phyloP scores from a whole-genome alignment of 2,797 vertebrate species.

The Propithecus perrieri region DNA sequence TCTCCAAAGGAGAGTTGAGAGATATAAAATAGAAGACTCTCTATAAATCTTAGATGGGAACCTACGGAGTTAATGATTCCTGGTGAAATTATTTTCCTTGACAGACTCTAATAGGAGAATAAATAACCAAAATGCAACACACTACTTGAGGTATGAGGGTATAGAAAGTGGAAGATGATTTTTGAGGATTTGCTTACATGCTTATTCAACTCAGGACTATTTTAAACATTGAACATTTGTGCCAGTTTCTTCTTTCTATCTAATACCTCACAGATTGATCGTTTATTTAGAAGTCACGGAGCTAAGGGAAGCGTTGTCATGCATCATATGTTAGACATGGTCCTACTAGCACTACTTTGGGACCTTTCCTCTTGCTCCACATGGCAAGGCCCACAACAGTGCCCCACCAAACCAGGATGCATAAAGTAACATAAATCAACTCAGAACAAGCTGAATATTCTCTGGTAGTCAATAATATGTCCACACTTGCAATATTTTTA shows the following conservation, averaged over 20 bases:
- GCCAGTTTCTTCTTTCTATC: background rate
- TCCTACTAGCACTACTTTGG: background rate
- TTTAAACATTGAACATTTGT: background rate
- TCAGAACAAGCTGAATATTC: background rate
- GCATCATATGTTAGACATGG: background rate
- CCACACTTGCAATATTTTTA: background rate
- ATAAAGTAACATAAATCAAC: background rate
- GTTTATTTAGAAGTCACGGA: background rate
- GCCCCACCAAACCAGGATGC: rapidly evolving
- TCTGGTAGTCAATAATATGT: background rate
- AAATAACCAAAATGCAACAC: background rate
- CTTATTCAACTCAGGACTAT: background rate
- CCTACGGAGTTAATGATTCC: background rate
- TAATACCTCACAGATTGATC: background rate
- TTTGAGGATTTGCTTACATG: background rate
- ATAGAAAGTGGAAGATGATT: background rate
- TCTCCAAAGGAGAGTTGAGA: background rate
- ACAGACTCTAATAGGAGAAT: background rate
- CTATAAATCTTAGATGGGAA: background rate
- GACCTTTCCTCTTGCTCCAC: background rate
- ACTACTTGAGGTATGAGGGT: background rate
- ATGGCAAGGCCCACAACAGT: background rate
- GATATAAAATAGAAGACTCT: background rate
- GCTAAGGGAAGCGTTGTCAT: background rate
- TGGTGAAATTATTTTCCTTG: background rate